Conservation (phyloP, 2,888 invertebrate genomes). For the Ferrisia virgata region DNA sequence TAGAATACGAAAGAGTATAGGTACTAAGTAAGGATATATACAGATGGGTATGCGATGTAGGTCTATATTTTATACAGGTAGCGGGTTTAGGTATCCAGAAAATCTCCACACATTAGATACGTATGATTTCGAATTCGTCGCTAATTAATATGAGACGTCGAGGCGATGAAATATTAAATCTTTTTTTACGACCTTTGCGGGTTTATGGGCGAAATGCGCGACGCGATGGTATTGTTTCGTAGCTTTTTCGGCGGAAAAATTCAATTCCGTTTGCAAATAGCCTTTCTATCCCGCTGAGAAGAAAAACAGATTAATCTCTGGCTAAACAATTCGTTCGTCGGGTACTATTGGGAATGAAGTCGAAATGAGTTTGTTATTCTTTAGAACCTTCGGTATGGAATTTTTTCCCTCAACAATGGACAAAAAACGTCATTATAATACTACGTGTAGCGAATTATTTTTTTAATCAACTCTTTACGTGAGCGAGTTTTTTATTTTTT, state of each 20-base stretch:
- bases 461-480: background rate
- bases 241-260: slow-evolving; percentile 18
- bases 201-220: background rate
- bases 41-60: too few species aligned
- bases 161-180: slow-evolving; percentile 14
- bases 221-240: background rate
- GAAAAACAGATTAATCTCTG: slow-evolving; percentile 17
- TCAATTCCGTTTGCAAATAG: slow-evolving; percentile 27
- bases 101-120: too few species aligned
- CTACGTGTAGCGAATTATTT: slow-evolving; percentile 19
- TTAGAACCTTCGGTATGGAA: background rate
- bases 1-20: too few species aligned
- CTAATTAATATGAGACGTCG: background rate
- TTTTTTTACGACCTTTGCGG: background rate
- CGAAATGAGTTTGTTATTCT: slow-evolving; percentile 11
- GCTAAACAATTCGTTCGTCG: background rate
- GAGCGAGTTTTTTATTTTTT: background rate
- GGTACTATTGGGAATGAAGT: slow-evolving; percentile 13
- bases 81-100: too few species aligned
- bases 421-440: slow-evolving; percentile 10
- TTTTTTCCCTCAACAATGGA: background rate
- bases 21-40: too few species aligned
- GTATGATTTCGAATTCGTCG: background rate
- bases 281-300: slow-evolving; percentile 25
- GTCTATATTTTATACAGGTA: too few species aligned